Base-by-base conservation (phyloP, 2,888 invertebrate species). In the Leptopterna dolabrata region DNA sequence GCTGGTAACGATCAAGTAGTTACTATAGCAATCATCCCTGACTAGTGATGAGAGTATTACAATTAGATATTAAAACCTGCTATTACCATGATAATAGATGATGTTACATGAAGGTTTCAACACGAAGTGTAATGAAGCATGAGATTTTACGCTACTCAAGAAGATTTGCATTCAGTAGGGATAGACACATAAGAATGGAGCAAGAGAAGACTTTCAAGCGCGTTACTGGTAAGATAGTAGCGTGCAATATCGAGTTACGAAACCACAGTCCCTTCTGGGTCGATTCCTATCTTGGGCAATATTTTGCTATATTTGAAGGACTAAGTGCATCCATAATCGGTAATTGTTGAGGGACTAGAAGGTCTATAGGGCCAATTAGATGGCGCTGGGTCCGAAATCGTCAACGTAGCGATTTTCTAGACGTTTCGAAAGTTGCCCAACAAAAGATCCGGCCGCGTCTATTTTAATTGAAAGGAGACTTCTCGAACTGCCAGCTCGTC, bases 241-340 rank as follows among this genome's bases (percentile, higher is more conserved):
- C 83, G 83, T 70, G 71, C 70, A 9, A 70, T 83, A 83, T 83
- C 70, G 70, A 83, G 70, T 83, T 83, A 83, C 83, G 63, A 83
- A 83, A 83, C 83, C 70, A 70, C 82, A 30, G 47, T 19, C 36
- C 43, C 43, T 1, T 78, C 78, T 78, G n/a, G 14, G n/a, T 78
- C 78, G 78, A 78, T 78, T 43, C 78, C 14, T 43, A 70, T 83
- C 83, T 81, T 55, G 30, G 51, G 81, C 29, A 55, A 81, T 81
- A 55, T 81, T 51, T 27, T 29, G 81, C 51, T 81, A 16, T 55
- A 30, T 47, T 55, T 16, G 76, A 78, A 43, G 45, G n/a, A n/a
- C 19, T 16, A 41, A 45, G 3, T 36, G 78, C 1, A 19, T 78
- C 45, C 45, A 16, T 2, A 73, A 13, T n/a, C 36, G 36, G 43